Conservation (phyloP, 2,113 vertebrate species). For the Corythaeola cristata region DNA sequence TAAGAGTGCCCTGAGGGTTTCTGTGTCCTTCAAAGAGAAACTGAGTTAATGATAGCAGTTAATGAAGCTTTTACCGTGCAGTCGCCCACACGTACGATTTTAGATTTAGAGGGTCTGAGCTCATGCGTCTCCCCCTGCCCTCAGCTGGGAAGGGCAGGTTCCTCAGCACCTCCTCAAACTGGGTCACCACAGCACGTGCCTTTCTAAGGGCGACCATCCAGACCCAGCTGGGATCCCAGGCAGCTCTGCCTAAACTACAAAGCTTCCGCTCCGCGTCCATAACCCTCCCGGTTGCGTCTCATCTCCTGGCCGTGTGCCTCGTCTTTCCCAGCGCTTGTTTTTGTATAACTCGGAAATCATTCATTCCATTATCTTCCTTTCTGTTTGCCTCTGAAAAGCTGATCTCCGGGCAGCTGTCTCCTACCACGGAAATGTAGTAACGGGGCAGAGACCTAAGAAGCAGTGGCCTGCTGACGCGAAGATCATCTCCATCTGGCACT, state of each 20-base stretch:
- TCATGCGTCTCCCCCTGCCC: background rate
- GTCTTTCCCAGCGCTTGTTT: background rate
- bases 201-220: background rate
- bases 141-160: background rate
- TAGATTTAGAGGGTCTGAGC: background rate
- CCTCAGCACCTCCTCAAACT: background rate
- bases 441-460: conserved; percentile 70
- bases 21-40: background rate
- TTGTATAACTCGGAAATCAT: conserved; percentile 12
- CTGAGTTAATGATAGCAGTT: rapidly evolving
- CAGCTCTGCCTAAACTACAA: background rate
- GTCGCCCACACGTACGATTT: rapidly evolving
- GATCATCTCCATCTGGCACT: conserved; percentile 68
- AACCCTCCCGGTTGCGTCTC: background rate
- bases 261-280: background rate
- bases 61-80: background rate
- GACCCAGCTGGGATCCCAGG: background rate
- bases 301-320: background rate
- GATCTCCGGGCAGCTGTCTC: conserved; percentile 75
- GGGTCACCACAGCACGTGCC: conserved; percentile 21
- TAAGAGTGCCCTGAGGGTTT: background rate
- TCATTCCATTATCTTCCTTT: conserved; percentile 72
- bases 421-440: conserved; percentile 65
- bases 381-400: conserved; percentile 84
- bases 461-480: conserved; percentile 48